phyloP scores from a whole-genome alignment of 2,113 vertebrate species.

The Capreolus pygargus region DNA sequence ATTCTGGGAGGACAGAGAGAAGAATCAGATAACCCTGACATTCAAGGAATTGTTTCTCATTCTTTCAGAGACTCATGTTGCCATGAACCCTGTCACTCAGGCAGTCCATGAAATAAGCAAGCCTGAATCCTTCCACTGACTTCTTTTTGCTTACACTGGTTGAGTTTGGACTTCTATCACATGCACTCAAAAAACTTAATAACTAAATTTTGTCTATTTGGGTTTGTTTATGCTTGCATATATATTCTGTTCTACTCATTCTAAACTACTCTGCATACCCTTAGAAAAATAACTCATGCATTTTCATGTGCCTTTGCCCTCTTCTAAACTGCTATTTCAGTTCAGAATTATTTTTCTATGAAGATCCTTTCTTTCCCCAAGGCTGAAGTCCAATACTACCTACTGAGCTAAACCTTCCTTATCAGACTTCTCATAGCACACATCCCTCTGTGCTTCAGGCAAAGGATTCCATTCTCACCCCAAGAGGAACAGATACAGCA shows the following conservation, averaged over 20 bases:
- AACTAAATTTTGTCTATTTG: not conserved
- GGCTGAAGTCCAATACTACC: not conserved
- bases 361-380: not conserved
- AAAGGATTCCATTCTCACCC: too few species aligned
- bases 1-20: not conserved
- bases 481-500: fast-evolving
- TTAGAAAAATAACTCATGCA: not conserved
- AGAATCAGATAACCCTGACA: fast-evolving
- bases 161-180: slow-evolving; percentile 11
- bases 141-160: not conserved
- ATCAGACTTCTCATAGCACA: too few species aligned
- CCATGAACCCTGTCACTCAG: not conserved
- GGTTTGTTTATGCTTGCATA: not conserved
- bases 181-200: not conserved
- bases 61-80: not conserved
- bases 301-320: not conserved
- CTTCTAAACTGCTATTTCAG: not conserved
- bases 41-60: not conserved
- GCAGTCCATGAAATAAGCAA: not conserved
- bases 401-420: not conserved
- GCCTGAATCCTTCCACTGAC: not conserved
- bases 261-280: not conserved
- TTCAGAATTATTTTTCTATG: not conserved
- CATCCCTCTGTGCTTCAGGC: not conserved
- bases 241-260: not conserved